Evolutionary conservation across 2,113 vertebrate species (phyloP).

Genomic region (Smithornis capensis): DNA sequence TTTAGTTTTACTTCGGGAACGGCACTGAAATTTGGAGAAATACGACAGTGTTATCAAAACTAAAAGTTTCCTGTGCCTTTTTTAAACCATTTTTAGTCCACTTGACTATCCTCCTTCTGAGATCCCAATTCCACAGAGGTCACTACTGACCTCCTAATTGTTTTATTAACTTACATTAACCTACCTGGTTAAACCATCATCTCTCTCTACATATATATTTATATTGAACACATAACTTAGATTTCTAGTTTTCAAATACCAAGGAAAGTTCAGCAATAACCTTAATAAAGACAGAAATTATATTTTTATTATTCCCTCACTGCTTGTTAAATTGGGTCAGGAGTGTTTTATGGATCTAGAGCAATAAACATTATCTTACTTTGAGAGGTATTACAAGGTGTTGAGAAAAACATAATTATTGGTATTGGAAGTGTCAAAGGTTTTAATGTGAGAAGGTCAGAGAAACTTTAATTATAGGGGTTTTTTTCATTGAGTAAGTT

Average conservation of each 20-base stretch:
- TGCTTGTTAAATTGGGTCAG: background rate
- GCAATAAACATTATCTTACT: constrained; percentile 29
- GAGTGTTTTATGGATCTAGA: constrained; percentile 34
- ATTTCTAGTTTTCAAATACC: background rate
- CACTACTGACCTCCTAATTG: background rate
- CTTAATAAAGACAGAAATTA: constrained; percentile 31
- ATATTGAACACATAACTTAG: background rate
- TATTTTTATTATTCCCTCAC: constrained; percentile 36
- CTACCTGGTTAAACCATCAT: background rate
- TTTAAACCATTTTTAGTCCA: background rate
- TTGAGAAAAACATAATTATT: constrained; percentile 21
- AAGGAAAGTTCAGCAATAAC: constrained; percentile 10
- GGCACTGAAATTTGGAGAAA: background rate
- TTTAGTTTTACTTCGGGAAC: background rate
- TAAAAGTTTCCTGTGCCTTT: background rate
- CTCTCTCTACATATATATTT: background rate
- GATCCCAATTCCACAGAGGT: background rate
- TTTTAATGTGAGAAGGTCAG: background rate
- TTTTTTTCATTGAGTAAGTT: background rate
- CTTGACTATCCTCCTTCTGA: background rate
- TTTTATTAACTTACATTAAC: background rate
- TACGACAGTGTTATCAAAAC: background rate
- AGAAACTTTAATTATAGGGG: background rate
- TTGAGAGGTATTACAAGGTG: background rate
- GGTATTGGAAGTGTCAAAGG: background rate